Evolutionary conservation across 2,888 invertebrate species (phyloP).

Genomic region (Cephus pygmeus): DNA sequence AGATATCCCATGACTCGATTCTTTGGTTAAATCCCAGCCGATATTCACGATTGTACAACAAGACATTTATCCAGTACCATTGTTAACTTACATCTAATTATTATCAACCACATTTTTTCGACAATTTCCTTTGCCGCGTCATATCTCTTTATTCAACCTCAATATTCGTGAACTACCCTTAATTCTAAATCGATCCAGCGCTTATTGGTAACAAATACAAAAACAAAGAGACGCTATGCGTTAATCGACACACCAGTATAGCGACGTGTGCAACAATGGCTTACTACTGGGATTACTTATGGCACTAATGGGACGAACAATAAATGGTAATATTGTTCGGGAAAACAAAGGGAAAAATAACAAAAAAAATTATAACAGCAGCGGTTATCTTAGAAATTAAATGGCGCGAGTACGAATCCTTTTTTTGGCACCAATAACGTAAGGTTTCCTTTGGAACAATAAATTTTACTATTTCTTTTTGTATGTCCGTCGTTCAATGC

Average conservation of each 20-base stretch:
- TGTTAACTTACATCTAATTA: conserved; percentile 29
- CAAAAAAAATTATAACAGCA: neutral
- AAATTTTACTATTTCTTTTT: neutral
- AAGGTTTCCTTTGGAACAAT: neutral
- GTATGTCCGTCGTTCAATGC: neutral
- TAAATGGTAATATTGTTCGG: conserved; percentile 21
- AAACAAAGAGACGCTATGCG: neutral
- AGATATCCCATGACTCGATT: neutral
- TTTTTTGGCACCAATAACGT: neutral
- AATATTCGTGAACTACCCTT: neutral
- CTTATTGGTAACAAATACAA: neutral
- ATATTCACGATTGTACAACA: neutral
- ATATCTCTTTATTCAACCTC: neutral
- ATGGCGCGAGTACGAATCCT: neutral
- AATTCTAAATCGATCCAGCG: neutral
- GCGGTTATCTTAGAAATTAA: neutral
- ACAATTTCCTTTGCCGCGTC: neutral
- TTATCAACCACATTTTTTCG: conserved; percentile 29
- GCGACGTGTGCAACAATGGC: neutral
- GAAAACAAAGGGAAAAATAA: neutral
- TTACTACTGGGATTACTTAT: conserved; percentile 26
- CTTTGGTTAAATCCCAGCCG: neutral
- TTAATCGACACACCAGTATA: neutral
- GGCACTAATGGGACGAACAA: conserved; percentile 48
- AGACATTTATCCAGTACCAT: conserved; percentile 1